A percentile compares a stretch with the other conserved stretches of the same genome.
Conservation (phyloP, 2,113 vertebrate species). For the Terrapene triunguis region DNA sequence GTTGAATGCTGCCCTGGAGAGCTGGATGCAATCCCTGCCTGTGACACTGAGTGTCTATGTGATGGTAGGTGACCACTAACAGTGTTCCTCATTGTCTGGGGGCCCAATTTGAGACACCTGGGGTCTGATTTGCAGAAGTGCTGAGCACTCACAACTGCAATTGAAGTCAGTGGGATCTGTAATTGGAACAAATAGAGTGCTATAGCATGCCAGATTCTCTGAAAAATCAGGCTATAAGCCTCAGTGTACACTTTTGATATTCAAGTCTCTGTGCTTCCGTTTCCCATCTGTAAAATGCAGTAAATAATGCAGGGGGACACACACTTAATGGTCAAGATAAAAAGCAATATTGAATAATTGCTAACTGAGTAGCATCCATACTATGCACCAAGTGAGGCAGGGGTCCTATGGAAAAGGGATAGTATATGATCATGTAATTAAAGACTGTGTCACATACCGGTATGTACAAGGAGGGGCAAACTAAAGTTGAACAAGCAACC, state of each 20-base stretch:
- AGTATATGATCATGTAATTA: too few relatives aligned
- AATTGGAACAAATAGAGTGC: not conserved
- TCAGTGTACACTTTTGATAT: not conserved
- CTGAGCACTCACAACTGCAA: not conserved
- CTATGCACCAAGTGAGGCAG: not conserved
- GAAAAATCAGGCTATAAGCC: not conserved
- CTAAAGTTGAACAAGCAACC: too few relatives aligned
- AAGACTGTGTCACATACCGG: too few relatives aligned
- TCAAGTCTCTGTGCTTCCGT: too few relatives aligned
- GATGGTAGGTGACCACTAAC: not conserved
- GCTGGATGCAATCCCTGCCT: not conserved
- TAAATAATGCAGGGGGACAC: not conserved
- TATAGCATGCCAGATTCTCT: not conserved
- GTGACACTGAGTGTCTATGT: not conserved
- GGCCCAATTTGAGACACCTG: not conserved
- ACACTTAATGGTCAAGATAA: not conserved
- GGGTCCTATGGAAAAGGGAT: too few relatives aligned
- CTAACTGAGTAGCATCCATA: not conserved
- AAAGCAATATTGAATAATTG: not conserved
- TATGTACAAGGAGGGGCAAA: too few relatives aligned
- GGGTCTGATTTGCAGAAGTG: not conserved
- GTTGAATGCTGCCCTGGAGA: not conserved
- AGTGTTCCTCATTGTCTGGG: not conserved
- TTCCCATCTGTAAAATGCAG: not conserved
- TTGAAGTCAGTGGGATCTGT: not conserved